Percentiles rank a stretch among this genome's conserved stretches.
These are phyloP conservation scores for Metridium senile DNA, from an alignment of 92 coral and sea anemone species.

Conservation along the genomic window DNA sequence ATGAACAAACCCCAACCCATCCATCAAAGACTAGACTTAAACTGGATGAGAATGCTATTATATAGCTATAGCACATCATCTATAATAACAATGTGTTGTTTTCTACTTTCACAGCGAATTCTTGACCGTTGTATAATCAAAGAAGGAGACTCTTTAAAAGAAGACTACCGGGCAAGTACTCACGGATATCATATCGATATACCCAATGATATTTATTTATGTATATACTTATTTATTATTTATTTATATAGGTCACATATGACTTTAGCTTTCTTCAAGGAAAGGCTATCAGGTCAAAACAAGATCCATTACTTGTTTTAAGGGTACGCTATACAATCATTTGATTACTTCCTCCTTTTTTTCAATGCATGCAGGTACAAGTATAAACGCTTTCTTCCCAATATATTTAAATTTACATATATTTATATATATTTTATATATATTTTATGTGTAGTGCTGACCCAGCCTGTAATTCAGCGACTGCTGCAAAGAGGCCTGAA, in stretches of 20 bases:
- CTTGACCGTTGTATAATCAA: slow-evolving; percentile 61
- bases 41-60: no score
- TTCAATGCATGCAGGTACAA: not conserved
- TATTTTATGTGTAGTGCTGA: no score
- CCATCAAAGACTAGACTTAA: no score
- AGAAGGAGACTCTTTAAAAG: slow-evolving; percentile 56
- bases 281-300: slow-evolving; percentile 20
- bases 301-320: slow-evolving; percentile 47
- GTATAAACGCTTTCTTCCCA: no score
- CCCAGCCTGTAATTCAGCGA: no score
- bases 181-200: not conserved
- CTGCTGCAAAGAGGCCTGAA: no score
- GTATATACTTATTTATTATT: not conserved
- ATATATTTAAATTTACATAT: no score
- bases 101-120: slow-evolving; percentile 38
- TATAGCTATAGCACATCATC: no score
- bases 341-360: not conserved
- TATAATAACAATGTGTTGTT: no score
- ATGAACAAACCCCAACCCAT: no score
- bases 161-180: slow-evolving; percentile 50
- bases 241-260: slow-evolving; percentile 44
- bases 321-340: slow-evolving; percentile 35
- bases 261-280: slow-evolving; percentile 69
- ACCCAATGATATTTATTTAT: not conserved
- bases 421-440: no score